phyloP scores from a whole-genome alignment of 2,113 vertebrate species.

The Apistogramma diplotaenia region DNA sequence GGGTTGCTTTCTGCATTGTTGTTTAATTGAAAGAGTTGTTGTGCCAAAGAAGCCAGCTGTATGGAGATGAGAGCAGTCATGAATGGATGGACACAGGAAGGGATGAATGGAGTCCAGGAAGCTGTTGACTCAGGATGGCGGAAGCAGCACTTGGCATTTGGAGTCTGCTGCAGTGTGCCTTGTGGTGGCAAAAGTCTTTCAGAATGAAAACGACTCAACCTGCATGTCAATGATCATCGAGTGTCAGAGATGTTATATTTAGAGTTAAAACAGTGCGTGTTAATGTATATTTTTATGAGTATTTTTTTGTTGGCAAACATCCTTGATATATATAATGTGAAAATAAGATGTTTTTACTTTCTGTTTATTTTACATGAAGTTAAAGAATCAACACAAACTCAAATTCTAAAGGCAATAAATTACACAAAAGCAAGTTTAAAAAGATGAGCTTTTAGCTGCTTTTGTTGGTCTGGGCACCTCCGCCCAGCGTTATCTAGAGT shows the following conservation, averaged over 20 bases:
- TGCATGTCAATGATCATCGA: conserved; percentile 16
- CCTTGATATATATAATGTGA: too few species aligned
- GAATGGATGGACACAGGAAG: conserved; percentile 68
- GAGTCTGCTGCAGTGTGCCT: conserved; percentile 10
- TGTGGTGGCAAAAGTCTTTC: conserved; percentile 15
- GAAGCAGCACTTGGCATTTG: conserved; percentile 42
- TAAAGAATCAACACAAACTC: too few species aligned
- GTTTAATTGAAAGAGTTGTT: conserved; percentile 49
- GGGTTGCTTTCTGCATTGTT: conserved; percentile 15
- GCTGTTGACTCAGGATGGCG: conserved; percentile 38
- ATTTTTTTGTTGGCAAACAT: too few species aligned
- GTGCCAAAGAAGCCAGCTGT: conserved; percentile 64
- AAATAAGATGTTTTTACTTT: too few species aligned
- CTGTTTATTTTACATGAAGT: neutral
- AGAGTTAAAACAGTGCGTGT: neutral
- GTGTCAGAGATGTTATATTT: neutral
- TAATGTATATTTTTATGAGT: neutral
- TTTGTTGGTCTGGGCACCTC: too few species aligned
- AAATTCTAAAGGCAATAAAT: too few species aligned
- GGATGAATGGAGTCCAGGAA: conserved; percentile 61
- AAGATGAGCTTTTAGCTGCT: neutral
- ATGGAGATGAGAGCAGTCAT: conserved; percentile 66
- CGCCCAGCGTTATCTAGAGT: neutral
- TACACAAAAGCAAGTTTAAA: neutral
- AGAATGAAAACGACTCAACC: conserved; percentile 11